Evolutionary conservation across 2,113 vertebrate genomes (phyloP), one percentile per base, ranked within the genome.

Genomic region (Mirza zaza): DNA sequence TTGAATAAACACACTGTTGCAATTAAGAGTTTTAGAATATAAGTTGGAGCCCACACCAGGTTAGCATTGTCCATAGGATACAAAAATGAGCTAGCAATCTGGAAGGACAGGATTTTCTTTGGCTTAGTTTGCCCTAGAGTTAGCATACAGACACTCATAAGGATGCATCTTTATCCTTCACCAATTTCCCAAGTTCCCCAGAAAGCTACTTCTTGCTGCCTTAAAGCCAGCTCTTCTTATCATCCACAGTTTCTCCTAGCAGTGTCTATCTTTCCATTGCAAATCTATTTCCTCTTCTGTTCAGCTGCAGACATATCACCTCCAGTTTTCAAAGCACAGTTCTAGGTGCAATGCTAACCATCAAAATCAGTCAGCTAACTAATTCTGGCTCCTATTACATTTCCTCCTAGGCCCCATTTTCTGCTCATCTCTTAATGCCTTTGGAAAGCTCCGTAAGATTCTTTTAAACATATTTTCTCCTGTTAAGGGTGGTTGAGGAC

Each of bases 1-100:
- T 42, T 92, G 93, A 95, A 97, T 59, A 96, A 97, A 96, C 77
- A 97, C 59, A 17, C 67, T 85, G 36, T 36, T 92, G 93, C 93
- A 96, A 94, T 88, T 90, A 87, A 90, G 65, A 81, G 52, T 76
- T 96, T 96, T 80, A 90, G 68, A 94, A 82, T 68, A 77, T 48
- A 85, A 94, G 81, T 88, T 65, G 81, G 68, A 88, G 79, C 12
- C 57, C 45, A 39, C 27, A 73, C 39, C 71, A 84, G 84, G 67
- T 90, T 87, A 94, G 70, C 91, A 81, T 97, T 95, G 95, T 94
- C 91, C 82, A 79, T 32, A 86, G 85, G 81, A 85, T 68, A 73
- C 75, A 92, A 91, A 87, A 65, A 36, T 86, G 61, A 89, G 77
- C 63, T 67, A 45, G 25, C 27, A 65, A 82, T 36, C 75, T 77